Base-by-base conservation (phyloP, 2,888 invertebrate genomes). In the Spisula subtruncata region DNA sequence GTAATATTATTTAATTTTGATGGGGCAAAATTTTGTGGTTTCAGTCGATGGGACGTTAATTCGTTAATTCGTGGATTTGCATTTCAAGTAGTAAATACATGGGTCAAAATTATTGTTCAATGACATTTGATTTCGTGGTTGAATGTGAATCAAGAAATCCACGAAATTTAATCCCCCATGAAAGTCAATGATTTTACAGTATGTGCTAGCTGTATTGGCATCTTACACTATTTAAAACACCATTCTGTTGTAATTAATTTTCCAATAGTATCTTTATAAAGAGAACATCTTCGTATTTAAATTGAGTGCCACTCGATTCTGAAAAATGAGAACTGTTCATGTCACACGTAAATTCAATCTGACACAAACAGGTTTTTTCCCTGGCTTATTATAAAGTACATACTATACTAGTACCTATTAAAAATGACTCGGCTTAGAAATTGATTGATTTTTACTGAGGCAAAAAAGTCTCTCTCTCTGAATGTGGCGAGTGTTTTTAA, bases 371-470 rank as follows among this genome's bases (percentile, higher is more conserved):
- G 25, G 4, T 25, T 10, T n/a, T 66, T 66, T 25, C 25, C 4
- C 25, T 10, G 41, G 41, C 41, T 41, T 41, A 41, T 2, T 41
- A 41, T 41, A 41, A 41, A 41, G 8, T 41, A 6, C 25, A 16
- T 51, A n/a, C n/a, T n/a, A n/a, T n/a, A n/a, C n/a, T n/a, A n/a
- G 16, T 25, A 66, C 60, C 10, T 66, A 25, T 66, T 66, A 66
- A 25, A 25, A 66, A 66, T 6, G 25, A n/a, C 60, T 66, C 10
- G n/a, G 60, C 25, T n/a, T 25, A 66, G 60, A 66, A 25, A 66
- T n/a, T 66, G 25, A 66, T 66, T 66, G 60, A 66, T 66, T 66
- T 66, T 66, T 25, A 66, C 60, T 10, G 60, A 66, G 60, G 41
- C 41, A 41, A 41, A 41, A 41, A 8, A n/a, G 8, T 41, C 41